Percentiles rank a stretch among this genome's conserved stretches.
phyloP scores from a whole-genome alignment of 2,888 invertebrate genomes.

The Sarcophaga subvicina region DNA sequence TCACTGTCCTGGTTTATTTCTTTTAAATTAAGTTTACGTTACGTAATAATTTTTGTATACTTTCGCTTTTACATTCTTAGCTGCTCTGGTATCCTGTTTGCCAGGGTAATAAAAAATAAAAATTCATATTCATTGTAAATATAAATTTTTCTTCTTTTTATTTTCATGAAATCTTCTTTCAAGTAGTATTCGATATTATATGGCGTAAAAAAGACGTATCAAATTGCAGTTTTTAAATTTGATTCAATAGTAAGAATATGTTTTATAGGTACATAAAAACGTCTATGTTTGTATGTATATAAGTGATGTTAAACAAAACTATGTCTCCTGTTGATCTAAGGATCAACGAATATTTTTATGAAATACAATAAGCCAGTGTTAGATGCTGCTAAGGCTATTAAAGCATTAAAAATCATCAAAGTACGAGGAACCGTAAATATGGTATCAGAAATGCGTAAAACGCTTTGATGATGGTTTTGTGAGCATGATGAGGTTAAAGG shows the following conservation, averaged over 20 bases:
- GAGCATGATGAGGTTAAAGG: no score
- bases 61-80: neutral
- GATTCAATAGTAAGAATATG: neutral
- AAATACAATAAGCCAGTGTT: no score
- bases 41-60: neutral
- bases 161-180: neutral
- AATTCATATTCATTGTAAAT: constrained; percentile 33
- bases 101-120: constrained; percentile 12
- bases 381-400: no score
- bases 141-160: neutral
- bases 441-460: no score
- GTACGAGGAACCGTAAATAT: no score
- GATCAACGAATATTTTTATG: neutral
- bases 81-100: neutral
- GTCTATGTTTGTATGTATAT: neutral
- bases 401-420: no score
- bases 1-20: constrained; percentile 45
- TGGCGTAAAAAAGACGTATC: neutral
- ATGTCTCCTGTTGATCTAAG: neutral
- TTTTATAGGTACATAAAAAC: neutral
- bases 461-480: no score
- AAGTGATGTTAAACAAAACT: no score
- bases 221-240: neutral
- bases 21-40: constrained; percentile 42
- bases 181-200: neutral